Evolutionary conservation across 2,113 vertebrate genomes (phyloP).

Genomic region (Cyphomyrus plagiostoma): DNA sequence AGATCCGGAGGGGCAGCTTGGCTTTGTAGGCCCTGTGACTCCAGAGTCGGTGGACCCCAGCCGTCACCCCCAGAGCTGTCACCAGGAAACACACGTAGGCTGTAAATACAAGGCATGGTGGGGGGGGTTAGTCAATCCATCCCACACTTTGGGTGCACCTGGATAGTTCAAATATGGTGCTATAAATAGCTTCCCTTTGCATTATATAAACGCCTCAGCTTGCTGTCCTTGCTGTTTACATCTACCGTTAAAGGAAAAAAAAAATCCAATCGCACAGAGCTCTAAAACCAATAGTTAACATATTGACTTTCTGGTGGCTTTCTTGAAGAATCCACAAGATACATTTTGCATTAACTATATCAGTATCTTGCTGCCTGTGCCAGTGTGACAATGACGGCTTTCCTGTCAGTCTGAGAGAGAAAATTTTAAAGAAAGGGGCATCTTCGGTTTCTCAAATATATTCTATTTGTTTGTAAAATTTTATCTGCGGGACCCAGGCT

Average conservation of each 20-base stretch:
- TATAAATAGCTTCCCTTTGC: background rate
- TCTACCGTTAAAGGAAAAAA: background rate
- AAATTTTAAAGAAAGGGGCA: background rate
- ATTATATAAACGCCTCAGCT: background rate
- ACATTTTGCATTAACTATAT: background rate
- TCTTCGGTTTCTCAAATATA: background rate
- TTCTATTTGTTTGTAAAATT: background rate
- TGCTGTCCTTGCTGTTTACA: background rate
- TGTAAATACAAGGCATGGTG: constrained; percentile 37
- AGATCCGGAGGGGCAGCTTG: constrained; percentile 69
- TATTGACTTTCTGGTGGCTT: background rate
- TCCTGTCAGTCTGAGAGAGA: background rate
- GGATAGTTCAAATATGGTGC: background rate
- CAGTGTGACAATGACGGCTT: background rate
- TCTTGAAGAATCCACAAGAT: background rate
- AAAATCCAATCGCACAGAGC: background rate
- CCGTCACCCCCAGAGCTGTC: constrained; percentile 76
- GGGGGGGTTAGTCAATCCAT: constrained; percentile 15
- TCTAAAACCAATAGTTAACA: background rate
- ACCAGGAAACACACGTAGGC: constrained; percentile 58
- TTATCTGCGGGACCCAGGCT: background rate
- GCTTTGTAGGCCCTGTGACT: constrained; percentile 82
- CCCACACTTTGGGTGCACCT: background rate
- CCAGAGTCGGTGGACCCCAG: constrained; percentile 86
- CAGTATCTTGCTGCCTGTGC: background rate